Evolutionary conservation across 2,888 invertebrate species (phyloP).

Genomic region (Tipula vernalis): DNA sequence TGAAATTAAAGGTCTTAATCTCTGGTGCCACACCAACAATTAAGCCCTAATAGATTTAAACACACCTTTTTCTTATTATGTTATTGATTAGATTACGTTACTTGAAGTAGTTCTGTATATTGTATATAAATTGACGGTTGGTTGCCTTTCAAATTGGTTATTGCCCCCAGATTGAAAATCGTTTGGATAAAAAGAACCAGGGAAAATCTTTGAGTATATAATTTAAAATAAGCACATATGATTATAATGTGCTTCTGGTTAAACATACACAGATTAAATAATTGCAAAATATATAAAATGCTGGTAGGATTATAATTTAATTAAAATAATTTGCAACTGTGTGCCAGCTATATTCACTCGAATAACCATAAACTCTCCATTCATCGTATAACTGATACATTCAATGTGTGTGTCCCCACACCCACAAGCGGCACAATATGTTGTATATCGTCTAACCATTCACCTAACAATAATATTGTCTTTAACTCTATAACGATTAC

Average conservation of each 20-base stretch:
- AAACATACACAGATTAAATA: background rate
- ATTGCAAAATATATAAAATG: background rate
- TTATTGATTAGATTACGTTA: background rate
- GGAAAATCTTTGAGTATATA: background rate
- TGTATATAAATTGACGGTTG: background rate
- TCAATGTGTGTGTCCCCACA: background rate
- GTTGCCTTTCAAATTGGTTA: background rate
- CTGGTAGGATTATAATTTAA: background rate
- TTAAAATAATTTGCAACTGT: background rate
- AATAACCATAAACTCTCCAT: background rate
- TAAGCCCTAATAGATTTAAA: too few species aligned
- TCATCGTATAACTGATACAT: background rate
- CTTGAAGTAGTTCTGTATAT: background rate
- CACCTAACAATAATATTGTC: background rate
- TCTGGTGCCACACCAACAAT: too few species aligned
- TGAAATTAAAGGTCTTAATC: too few species aligned
- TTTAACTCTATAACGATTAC: background rate
- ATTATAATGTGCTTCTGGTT: background rate
- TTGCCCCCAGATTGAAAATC: background rate
- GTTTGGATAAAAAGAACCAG: background rate
- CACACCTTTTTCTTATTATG: too few species aligned
- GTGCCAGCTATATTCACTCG: background rate
- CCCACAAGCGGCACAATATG: background rate
- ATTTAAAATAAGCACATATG: background rate
- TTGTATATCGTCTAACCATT: background rate